phyloP scores from a whole-genome alignment of 2,888 invertebrate genomes.

The Oxyteleia sp. region DNA sequence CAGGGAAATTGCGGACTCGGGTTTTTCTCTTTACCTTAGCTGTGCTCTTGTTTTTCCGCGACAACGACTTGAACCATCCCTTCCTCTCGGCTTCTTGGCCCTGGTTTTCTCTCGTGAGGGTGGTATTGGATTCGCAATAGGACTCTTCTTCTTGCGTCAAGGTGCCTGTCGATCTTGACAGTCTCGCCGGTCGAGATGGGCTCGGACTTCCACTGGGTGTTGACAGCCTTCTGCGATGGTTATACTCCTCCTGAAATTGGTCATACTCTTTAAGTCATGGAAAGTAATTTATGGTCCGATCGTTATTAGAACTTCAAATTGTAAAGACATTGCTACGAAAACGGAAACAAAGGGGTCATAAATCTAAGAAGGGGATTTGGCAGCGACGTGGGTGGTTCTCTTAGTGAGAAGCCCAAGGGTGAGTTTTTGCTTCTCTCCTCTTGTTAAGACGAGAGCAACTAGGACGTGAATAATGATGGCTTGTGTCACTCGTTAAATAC shows the following conservation, averaged over 20 bases:
- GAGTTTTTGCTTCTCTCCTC: conserved; percentile 74
- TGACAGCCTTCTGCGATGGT: conserved; percentile 92
- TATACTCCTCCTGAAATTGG: conserved; percentile 89
- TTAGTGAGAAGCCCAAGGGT: conserved; percentile 76
- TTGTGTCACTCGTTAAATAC: conserved; percentile 73
- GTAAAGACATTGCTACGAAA: conserved; percentile 18
- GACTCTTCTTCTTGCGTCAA: conserved; percentile 85
- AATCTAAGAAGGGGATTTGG: conserved; percentile 57
- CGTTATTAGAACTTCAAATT: conserved; percentile 33
- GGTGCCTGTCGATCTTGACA: conserved; percentile 86
- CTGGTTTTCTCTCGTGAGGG: conserved; percentile 86
- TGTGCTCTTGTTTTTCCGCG: conserved; percentile 90
- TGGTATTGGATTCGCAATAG: conserved; percentile 87
- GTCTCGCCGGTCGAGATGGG: conserved; percentile 89
- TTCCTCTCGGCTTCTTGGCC: conserved; percentile 88
- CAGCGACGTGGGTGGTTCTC: conserved; percentile 80
- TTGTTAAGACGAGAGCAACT: conserved; percentile 62
- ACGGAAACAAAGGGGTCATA: conserved; percentile 51
- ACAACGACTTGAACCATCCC: conserved; percentile 94
- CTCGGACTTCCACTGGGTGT: conserved; percentile 92
- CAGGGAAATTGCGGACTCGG: conserved; percentile 20
- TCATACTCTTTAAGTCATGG: conserved; percentile 16
- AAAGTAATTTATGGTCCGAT: background rate
- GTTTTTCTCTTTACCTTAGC: conserved; percentile 87
- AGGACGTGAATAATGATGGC: conserved; percentile 74